phyloP scores from a whole-genome alignment of 2,113 vertebrate species.

The Argyrosomus japonicus region DNA sequence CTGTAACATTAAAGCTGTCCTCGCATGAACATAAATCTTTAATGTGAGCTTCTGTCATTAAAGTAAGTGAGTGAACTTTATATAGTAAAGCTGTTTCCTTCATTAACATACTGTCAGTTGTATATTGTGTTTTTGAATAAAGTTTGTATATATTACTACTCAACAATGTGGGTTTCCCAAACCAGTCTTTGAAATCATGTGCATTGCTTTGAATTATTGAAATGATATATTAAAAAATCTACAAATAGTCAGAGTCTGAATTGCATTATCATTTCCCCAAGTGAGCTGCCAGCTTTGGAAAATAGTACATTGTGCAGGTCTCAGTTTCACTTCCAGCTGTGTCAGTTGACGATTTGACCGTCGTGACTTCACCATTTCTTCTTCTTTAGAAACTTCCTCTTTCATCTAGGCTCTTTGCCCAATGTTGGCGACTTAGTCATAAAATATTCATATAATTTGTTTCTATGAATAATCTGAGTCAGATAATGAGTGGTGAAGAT shows the following conservation, averaged over 20 bases:
- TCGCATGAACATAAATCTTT: neutral
- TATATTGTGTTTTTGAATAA: neutral
- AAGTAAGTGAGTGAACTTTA: no score
- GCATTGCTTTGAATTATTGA: neutral
- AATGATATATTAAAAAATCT: neutral
- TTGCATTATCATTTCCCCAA: neutral
- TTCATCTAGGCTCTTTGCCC: neutral
- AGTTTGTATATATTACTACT: neutral
- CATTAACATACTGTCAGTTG: neutral
- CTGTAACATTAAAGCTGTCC: neutral
- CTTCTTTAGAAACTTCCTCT: conserved; percentile 36
- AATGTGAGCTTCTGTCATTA: neutral
- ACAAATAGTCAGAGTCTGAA: neutral
- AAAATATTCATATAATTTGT: neutral
- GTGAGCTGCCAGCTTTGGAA: neutral
- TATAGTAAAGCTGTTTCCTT: neutral
- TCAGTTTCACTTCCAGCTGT: conserved; percentile 36
- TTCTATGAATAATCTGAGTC: neutral
- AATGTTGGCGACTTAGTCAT: neutral
- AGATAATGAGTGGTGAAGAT: neutral
- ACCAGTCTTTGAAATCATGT: neutral
- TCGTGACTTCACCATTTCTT: neutral
- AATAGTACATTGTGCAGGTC: neutral
- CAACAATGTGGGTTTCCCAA: neutral
- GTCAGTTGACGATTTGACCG: neutral